These are phyloP conservation scores for Drosophila imparisetae DNA, from an alignment of 2,888 invertebrate genomes.

Conservation along the genomic window DNA sequence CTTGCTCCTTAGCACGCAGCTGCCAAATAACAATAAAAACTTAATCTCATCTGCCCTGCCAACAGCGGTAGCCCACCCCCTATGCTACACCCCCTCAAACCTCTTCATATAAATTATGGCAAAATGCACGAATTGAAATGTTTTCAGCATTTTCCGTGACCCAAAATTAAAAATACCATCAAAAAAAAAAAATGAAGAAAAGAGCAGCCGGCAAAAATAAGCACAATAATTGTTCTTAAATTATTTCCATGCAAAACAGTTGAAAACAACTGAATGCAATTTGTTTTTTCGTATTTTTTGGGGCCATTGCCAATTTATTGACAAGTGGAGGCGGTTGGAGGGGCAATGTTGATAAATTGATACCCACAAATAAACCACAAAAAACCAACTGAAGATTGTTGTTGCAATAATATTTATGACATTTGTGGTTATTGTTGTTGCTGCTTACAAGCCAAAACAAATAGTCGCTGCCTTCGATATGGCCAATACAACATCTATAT, in stretches of 20 bases:
- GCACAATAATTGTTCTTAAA: constrained; percentile 26
- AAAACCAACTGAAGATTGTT: constrained; percentile 21
- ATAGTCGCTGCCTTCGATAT: constrained; percentile 30
- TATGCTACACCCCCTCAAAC: neutral
- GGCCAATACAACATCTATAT: neutral
- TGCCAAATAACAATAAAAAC: constrained; percentile 41
- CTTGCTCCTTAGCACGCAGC: constrained; percentile 28
- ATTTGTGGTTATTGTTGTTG: constrained; percentile 28
- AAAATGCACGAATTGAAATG: constrained; percentile 15
- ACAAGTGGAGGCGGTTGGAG: neutral
- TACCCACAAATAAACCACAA: constrained; percentile 21
- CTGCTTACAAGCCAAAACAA: constrained; percentile 33
- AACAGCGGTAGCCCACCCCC: neutral
- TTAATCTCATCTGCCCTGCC: constrained; percentile 34
- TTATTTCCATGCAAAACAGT: constrained; percentile 19
- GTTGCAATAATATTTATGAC: constrained; percentile 24
- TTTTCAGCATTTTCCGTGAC: constrained; percentile 34
- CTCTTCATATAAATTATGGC: neutral
- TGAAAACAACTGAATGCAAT: constrained; percentile 29
- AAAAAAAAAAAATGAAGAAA: constrained; percentile 14
- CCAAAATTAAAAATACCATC: constrained; percentile 20
- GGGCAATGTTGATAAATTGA: constrained; percentile 19
- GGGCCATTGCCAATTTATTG: constrained; percentile 42
- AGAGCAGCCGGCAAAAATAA: constrained; percentile 12
- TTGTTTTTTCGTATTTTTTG: neutral